Percentiles rank a stretch among this genome's conserved stretches.
Evolutionary conservation across 2,797 vertebrate species (phyloP).

Genomic region (Typhlichthys eigenmanni): DNA sequence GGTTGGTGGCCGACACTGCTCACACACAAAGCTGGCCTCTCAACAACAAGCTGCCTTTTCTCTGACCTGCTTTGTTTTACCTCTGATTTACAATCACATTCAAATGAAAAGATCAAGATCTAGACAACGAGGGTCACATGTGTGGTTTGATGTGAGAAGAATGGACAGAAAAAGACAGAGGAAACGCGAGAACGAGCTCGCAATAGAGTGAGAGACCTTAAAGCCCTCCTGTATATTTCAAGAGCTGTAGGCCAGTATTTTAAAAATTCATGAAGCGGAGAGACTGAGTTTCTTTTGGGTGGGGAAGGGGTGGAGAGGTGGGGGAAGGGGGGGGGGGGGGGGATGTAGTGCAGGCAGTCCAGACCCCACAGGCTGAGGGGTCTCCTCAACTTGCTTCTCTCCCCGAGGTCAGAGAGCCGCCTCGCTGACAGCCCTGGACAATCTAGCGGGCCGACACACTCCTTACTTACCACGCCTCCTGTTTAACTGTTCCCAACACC

Average conservation of each 20-base stretch:
- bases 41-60: slow-evolving; percentile 61
- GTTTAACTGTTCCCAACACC: slow-evolving; percentile 63
- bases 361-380: slow-evolving; percentile 69
- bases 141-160: slow-evolving; percentile 12
- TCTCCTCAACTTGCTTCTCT: slow-evolving; percentile 72
- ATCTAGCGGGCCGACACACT: slow-evolving; percentile 62
- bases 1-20: slow-evolving; percentile 61
- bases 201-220: slow-evolving; percentile 60
- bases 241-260: slow-evolving; percentile 83
- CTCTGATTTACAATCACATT: slow-evolving; percentile 59
- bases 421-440: slow-evolving; percentile 63
- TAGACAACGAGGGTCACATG: slow-evolving; percentile 45
- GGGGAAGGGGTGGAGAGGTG: background rate
- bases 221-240: slow-evolving; percentile 78
- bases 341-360: slow-evolving; percentile 11
- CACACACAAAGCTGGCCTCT: slow-evolving; percentile 46
- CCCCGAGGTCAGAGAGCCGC: slow-evolving; percentile 65
- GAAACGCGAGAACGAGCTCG: slow-evolving; percentile 49
- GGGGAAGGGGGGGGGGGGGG: background rate
- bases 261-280: slow-evolving; percentile 86
- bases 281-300: slow-evolving; percentile 58
- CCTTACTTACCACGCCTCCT: slow-evolving; percentile 61
- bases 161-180: slow-evolving; percentile 46
- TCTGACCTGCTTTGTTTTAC: slow-evolving; percentile 49
- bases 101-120: slow-evolving; percentile 43